Conservation (phyloP, 2,797 vertebrate genomes). For the Hapalemur alaotrensis region DNA sequence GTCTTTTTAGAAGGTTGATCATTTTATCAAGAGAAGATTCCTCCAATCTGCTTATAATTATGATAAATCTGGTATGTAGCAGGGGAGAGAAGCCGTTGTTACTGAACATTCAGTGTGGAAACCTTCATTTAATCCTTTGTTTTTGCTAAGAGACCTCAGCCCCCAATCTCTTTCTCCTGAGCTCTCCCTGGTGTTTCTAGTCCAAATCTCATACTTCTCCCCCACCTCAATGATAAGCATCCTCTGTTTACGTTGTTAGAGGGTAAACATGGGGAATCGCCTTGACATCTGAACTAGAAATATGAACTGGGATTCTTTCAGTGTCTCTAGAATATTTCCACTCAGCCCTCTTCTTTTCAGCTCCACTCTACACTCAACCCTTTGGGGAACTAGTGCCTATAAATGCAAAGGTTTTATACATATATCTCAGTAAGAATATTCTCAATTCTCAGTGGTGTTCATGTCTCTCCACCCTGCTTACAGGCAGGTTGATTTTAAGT, state of each 20-base stretch:
- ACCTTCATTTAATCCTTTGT: neutral
- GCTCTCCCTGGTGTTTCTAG: neutral
- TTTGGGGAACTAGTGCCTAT: neutral
- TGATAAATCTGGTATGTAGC: neutral
- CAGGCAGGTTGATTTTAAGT: neutral
- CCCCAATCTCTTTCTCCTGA: neutral
- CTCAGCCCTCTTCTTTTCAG: neutral
- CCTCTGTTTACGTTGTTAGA: neutral
- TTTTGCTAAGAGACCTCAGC: neutral
- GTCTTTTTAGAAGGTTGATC: neutral
- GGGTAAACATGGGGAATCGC: neutral
- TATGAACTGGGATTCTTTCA: neutral
- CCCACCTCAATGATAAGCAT: too few relatives aligned
- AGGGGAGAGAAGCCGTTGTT: neutral
- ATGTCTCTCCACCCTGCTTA: neutral
- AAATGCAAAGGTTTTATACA: neutral
- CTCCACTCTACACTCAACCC: neutral
- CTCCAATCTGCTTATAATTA: neutral
- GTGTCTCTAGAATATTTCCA: neutral
- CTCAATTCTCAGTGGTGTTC: neutral
- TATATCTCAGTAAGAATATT: neutral
- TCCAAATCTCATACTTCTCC: accelerated
- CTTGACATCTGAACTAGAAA: neutral
- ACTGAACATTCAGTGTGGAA: neutral
- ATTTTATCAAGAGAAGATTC: neutral